Evolutionary conservation across 2,113 vertebrate species (phyloP).

Genomic region (Phalacrocorax aristotelis): DNA sequence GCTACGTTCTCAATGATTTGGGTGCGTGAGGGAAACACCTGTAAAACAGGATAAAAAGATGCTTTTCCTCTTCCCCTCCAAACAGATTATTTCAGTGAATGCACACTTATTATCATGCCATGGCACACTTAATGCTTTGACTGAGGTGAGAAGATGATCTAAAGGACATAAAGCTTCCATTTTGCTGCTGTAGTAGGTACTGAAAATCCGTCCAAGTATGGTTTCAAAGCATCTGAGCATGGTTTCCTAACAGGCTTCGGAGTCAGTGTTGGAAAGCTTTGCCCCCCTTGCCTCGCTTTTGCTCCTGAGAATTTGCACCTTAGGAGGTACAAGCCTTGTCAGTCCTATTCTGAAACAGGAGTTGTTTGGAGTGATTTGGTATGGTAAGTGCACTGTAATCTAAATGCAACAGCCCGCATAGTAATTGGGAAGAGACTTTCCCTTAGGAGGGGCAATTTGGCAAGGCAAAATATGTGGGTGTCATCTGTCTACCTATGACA

Average conservation of each 20-base stretch:
- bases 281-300: not conserved
- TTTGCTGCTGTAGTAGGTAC: not conserved
- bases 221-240: not conserved
- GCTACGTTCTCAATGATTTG: not conserved
- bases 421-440: not conserved
- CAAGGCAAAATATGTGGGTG: not conserved
- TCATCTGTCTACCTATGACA: not conserved
- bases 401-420: not conserved
- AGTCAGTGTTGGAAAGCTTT: not conserved
- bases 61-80: not conserved
- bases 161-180: not conserved
- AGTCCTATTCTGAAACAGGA: not conserved
- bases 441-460: not conserved
- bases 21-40: not conserved
- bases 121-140: not conserved
- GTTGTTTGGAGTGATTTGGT: not conserved
- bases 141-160: not conserved
- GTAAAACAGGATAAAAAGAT: not conserved
- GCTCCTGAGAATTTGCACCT: not conserved
- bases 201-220: not conserved
- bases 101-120: not conserved
- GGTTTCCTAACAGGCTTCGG: not conserved
- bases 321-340: not conserved
- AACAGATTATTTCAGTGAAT: not conserved
- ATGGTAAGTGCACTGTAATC: not conserved